A percentile compares a stretch with the other conserved stretches of the same genome.
Evolutionary conservation across 2,797 vertebrate species (phyloP).

Genomic region (Chelidonichthys spinosus): DNA sequence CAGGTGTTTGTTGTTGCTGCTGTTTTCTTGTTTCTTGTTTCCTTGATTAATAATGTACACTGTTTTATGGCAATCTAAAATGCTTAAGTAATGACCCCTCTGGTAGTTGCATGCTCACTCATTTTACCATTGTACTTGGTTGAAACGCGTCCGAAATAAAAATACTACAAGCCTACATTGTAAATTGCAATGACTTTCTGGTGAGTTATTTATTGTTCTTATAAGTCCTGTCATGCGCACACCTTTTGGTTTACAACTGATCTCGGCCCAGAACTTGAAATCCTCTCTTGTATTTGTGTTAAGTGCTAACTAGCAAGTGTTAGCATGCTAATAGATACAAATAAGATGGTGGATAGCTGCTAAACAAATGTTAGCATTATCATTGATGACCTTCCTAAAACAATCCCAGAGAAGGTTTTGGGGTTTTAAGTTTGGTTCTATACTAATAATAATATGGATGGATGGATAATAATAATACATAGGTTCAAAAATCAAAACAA

Average conservation of each 20-base stretch:
- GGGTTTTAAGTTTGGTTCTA: not conserved
- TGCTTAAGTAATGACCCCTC: not conserved
- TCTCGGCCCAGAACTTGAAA: not conserved
- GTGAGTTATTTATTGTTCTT: not conserved
- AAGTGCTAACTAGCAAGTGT: conserved; percentile 1
- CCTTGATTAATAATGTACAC: not conserved
- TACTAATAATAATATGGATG: too few relatives aligned
- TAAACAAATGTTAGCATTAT: not conserved
- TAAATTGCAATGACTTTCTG: not conserved
- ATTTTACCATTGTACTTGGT: conserved; percentile 1
- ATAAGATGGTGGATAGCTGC: not conserved
- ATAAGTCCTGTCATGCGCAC: not conserved
- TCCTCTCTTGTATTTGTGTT: not conserved
- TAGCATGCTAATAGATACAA: not conserved
- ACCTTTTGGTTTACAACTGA: not conserved
- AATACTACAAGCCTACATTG: not conserved
- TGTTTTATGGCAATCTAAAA: not conserved
- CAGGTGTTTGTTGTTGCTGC: not conserved
- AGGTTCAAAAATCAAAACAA: too few relatives aligned
- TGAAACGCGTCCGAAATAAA: not conserved
- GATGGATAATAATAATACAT: too few relatives aligned
- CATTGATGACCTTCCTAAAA: not conserved
- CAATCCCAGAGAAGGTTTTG: not conserved
- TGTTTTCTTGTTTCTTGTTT: not conserved
- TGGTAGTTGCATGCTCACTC: not conserved